These are phyloP conservation scores for Merluccius polli DNA, from an alignment of 2,797 vertebrate genomes.

Conservation along the genomic window DNA sequence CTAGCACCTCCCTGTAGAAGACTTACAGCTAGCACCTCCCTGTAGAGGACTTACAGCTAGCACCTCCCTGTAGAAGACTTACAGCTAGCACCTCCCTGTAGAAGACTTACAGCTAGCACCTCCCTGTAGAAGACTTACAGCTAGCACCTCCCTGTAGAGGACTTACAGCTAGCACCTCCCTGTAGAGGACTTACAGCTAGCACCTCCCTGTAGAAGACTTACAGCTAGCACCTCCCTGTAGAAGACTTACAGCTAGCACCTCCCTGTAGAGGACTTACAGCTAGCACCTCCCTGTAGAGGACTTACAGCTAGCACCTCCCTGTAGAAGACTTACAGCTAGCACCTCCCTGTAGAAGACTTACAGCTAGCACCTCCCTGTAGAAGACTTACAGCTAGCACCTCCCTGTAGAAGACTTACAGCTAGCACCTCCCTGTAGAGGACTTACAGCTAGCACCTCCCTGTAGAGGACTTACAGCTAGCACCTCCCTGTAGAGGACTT, in stretches of 20 bases:
- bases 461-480: background rate
- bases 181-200: background rate
- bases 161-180: no score
- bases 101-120: no score
- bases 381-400: no score
- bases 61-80: no score
- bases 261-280: no score
- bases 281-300: no score
- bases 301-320: background rate
- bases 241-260: background rate
- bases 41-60: no score
- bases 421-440: background rate
- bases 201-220: background rate
- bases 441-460: no score
- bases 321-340: no score
- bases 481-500: background rate
- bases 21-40: background rate
- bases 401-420: background rate
- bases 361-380: background rate
- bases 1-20: no score
- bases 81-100: background rate
- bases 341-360: no score
- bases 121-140: background rate
- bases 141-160: background rate
- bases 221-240: no score